Percentiles rank a stretch among this genome's conserved stretches.
These are phyloP conservation scores for Gambelia wislizenii DNA, from an alignment of 2,797 vertebrate species.

Conservation along the genomic window DNA sequence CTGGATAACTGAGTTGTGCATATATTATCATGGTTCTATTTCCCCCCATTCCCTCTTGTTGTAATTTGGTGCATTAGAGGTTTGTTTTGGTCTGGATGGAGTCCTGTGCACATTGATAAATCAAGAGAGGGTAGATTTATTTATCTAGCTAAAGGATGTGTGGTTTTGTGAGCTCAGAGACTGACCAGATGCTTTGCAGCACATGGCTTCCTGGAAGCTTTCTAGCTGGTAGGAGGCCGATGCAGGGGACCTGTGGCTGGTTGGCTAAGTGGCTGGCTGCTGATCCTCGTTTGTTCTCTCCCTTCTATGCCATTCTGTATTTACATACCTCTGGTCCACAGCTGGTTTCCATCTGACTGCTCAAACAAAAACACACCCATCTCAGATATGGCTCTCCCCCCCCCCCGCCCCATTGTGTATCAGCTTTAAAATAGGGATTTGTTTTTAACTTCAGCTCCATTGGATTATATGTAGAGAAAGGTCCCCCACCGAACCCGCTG, in stretches of 20 bases:
- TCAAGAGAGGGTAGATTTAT: slow-evolving; percentile 40
- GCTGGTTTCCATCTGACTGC: slow-evolving; percentile 38
- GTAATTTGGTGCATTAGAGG: neutral
- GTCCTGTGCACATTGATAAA: slow-evolving; percentile 4
- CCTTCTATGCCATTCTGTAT: slow-evolving; percentile 43
- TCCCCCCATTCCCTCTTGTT: neutral
- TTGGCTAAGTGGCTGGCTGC: neutral
- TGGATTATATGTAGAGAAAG: neutral
- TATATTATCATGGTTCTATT: neutral
- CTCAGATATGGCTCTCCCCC: slow-evolving; percentile 18
- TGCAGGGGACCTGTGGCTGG: slow-evolving; percentile 10
- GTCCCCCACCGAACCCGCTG: neutral
- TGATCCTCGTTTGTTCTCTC: slow-evolving; percentile 47
- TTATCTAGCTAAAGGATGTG: slow-evolving; percentile 34
- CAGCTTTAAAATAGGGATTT: slow-evolving; percentile 21
- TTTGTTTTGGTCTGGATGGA: slow-evolving; percentile 42
- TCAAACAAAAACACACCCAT: slow-evolving; percentile 11
- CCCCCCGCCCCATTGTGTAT: neutral
- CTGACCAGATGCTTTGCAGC: neutral
- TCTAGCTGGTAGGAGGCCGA: slow-evolving; percentile 12
- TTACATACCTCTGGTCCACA: slow-evolving; percentile 60
- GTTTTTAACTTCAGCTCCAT: slow-evolving; percentile 11
- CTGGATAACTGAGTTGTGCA: neutral
- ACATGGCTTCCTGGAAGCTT: slow-evolving; percentile 34
- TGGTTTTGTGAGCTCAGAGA: slow-evolving; percentile 18